Conservation (phyloP, 2,888 invertebrate species). For the Lycia hirtaria region DNA sequence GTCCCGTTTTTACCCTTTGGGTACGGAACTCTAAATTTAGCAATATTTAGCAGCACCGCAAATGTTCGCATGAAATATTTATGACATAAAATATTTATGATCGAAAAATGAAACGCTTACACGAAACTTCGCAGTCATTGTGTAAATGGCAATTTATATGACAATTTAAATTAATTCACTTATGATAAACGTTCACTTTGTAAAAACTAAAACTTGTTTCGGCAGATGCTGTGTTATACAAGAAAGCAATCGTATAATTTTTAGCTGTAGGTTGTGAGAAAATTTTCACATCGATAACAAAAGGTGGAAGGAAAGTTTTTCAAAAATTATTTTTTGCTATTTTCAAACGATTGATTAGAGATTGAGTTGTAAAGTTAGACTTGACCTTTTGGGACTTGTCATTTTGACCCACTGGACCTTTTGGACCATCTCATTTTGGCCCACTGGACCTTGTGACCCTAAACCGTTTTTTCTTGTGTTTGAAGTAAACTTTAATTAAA, state of each 20-base stretch:
- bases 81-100: slow-evolving; percentile 64
- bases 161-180: slow-evolving; percentile 82
- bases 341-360: too few species aligned
- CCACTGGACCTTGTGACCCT: too few species aligned
- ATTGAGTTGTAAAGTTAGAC: too few species aligned
- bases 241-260: slow-evolving; percentile 50
- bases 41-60: slow-evolving; percentile 39
- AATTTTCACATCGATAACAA: background rate
- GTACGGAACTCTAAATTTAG: too few species aligned
- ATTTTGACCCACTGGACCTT: too few species aligned
- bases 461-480: too few species aligned
- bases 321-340: too few species aligned
- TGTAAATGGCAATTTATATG: slow-evolving; percentile 76
- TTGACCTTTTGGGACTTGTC: too few species aligned
- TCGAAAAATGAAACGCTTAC: slow-evolving; percentile 50
- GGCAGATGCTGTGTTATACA: slow-evolving; percentile 67
- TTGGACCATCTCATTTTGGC: too few species aligned
- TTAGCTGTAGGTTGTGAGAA: background rate
- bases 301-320: too few species aligned
- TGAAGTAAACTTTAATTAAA: too few species aligned
- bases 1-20: too few species aligned
- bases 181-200: slow-evolving; percentile 70
- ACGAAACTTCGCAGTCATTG: slow-evolving; percentile 66
- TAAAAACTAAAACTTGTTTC: slow-evolving; percentile 71
- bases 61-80: slow-evolving; percentile 61